Evolutionary conservation across 2,113 vertebrate genomes (phyloP), one percentile per base, ranked within the genome.

Genomic region (Silurus asotus): DNA sequence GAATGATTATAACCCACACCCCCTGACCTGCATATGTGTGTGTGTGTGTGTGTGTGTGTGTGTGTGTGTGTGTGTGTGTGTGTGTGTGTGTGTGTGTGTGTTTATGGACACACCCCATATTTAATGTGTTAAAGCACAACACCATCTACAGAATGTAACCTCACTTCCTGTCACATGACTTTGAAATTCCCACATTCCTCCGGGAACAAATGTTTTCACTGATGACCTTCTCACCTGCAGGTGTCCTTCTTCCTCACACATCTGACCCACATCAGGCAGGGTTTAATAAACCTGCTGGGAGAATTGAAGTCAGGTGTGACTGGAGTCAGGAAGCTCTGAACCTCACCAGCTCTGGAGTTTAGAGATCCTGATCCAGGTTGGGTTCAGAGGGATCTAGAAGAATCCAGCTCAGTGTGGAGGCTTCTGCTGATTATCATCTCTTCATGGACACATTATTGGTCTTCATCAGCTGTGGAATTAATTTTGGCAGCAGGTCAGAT

Each of bases 1-100:
- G 9, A 11, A n/a, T 25, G n/a, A 65, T 65, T 13, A 65, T 65
- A 65, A 65, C n/a, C 64, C 64, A 1, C 64, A 11, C 64, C 64
- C 64, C n/a, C n/a, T 13, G 37, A 37, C 37, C 37, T 37, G 37
- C 37, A 37, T 37, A 3, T 37, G 3, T 37, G n/a, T 75, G n/a
- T 87, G 85, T 82, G 67, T 86, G 90, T 89, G 11, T 49, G 56
- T 25, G 25, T 59, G 14, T 78, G 28, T 70, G 53, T 86, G 84
- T 81, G 64, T 86, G 87, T 84, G 82, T 70, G 77, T 61, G 11
- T 49, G 56, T 25, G 25, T 59, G 14, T 78, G 28, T 70, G 53
- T 86, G 84, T 81, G 64, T 86, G 87, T 84, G 82, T 70, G 77
- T 61, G 62, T 45, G n/a, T 58, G 82, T 51, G 49, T 80, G 78